Evolutionary conservation across 2,113 vertebrate genomes (phyloP), one percentile per base, ranked within the genome.

Genomic region (Eublepharis macularius): DNA sequence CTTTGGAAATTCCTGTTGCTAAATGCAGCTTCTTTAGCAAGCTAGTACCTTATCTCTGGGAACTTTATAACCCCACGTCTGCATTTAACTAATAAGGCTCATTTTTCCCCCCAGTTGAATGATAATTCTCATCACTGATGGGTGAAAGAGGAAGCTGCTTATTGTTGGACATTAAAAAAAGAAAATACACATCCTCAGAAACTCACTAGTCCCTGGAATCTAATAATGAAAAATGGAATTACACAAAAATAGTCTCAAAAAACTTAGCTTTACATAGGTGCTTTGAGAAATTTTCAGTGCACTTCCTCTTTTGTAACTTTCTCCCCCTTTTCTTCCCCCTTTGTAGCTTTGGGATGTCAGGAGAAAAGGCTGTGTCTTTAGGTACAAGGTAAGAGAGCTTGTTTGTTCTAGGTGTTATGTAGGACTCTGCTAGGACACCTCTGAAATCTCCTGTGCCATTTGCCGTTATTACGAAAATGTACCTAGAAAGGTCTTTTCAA

Each of bases 331-430:
- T 11, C 49, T 6, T 6, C 21, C 60, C 60, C 60, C 8, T 69
- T 45, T 85, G n/a, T 95, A 99, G 98, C 96, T 99, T 84, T 99
- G 99, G 99, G 99, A 99, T 89, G 96, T 99, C 4, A 95, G 98
- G 74, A 97, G 98, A 91, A 99, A 98, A 96, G 98, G 98, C 74
- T 99, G 98, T 49, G 97, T 99, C 80, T 98, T 98, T 95, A 97
- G 97, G 45, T 99, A 98, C 86, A 98, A 98, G 97, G 99, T 99
- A 93, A 95, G 89, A n/a, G 26, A 21, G 68, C 76, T 89, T 21
- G 69, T 39, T 69, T 9, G 26, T 2, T 39, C 0, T 29, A 63
- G 47, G 45, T 51, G 16, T 65, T 81, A 12, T 12, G 14, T 57
- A 17, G 66, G 85, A 89, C 60, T 16, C 4, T 85, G 21, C 9